These are phyloP conservation scores for Odontocerum albicorne DNA, from an alignment of 2,888 invertebrate species.

Conservation along the genomic window DNA sequence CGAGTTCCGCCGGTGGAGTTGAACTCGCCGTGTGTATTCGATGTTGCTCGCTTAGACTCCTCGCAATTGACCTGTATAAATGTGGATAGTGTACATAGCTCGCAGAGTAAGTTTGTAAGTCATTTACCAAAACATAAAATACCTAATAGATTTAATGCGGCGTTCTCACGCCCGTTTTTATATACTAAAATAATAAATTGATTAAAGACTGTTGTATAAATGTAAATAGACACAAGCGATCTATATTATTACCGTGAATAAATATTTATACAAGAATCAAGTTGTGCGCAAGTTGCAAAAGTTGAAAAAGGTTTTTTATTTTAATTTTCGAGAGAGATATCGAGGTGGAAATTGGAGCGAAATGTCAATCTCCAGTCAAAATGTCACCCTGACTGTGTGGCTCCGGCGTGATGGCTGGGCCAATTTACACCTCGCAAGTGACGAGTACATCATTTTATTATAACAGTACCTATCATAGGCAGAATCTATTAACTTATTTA, in stretches of 20 bases:
- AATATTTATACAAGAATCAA: constrained; percentile 37
- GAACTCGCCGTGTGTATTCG: constrained; percentile 10
- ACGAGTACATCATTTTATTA: too few relatives aligned
- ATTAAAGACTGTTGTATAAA: constrained; percentile 61
- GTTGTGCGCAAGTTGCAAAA: constrained; percentile 36
- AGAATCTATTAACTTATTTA: too few relatives aligned
- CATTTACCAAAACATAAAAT: constrained; percentile 37
- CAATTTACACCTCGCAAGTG: too few relatives aligned
- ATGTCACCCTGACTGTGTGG: too few relatives aligned
- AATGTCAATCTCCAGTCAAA: too few relatives aligned
- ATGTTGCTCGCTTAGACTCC: constrained; percentile 21
- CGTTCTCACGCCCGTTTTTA: constrained; percentile 30
- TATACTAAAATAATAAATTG: constrained; percentile 33
- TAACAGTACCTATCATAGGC: too few relatives aligned
- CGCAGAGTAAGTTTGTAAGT: constrained; percentile 32
- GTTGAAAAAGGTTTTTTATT: constrained; percentile 25
- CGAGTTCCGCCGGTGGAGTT: too few relatives aligned
- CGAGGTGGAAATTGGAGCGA: neutral
- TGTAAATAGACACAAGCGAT: constrained; percentile 58
- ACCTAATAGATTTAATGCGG: constrained; percentile 35
- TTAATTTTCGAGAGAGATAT: neutral
- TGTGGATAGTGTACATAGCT: constrained; percentile 31
- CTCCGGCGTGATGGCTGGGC: too few relatives aligned
- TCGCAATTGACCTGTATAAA: constrained; percentile 25
- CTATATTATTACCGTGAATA: constrained; percentile 56